These are phyloP conservation scores for Rhabditoides inermis DNA, from an alignment of 2,888 invertebrate genomes.

Conservation along the genomic window DNA sequence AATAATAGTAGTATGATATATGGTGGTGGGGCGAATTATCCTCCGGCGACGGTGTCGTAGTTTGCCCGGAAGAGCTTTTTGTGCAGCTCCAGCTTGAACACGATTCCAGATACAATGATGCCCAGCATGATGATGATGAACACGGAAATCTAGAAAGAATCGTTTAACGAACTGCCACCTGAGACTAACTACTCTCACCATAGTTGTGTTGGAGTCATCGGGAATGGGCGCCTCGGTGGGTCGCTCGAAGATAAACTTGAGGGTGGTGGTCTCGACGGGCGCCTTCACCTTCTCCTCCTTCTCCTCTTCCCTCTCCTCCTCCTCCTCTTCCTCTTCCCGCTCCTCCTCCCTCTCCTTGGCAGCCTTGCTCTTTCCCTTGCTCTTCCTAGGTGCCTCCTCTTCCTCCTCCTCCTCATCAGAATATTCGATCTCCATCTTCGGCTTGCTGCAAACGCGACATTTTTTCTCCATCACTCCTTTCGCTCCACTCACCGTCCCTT, in stretches of 20 bases:
- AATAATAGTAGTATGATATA: not conserved
- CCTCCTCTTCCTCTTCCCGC: constrained; percentile 12
- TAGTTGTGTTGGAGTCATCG: constrained; percentile 36
- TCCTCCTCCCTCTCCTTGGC: constrained; percentile 15
- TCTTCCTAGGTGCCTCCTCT: constrained; percentile 14
- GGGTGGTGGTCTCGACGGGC: constrained; percentile 17
- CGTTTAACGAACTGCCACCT: not conserved
- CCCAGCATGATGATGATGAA: constrained; percentile 49
- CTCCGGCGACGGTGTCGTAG: constrained; percentile 49
- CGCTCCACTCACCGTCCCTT: constrained; percentile 4
- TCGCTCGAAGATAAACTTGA: constrained; percentile 42
- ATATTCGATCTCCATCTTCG: constrained; percentile 19
- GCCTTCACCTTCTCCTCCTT: constrained; percentile 13
- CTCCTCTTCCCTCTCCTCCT: constrained; percentile 9
- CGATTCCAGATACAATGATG: constrained; percentile 47
- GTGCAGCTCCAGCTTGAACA: constrained; percentile 50
- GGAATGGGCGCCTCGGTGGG: constrained; percentile 42
- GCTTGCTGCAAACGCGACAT: not conserved
- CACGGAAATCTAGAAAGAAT: constrained; percentile 28
- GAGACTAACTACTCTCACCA: constrained; percentile 15
- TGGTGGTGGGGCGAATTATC: constrained; percentile 17
- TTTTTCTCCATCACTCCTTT: not conserved
- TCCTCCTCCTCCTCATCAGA: constrained; percentile 23
- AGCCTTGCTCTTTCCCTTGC: not conserved
- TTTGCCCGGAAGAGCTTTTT: constrained; percentile 50